Conservation (phyloP, 1,140 invertebrate species). For the Anastatus disparis region DNA sequence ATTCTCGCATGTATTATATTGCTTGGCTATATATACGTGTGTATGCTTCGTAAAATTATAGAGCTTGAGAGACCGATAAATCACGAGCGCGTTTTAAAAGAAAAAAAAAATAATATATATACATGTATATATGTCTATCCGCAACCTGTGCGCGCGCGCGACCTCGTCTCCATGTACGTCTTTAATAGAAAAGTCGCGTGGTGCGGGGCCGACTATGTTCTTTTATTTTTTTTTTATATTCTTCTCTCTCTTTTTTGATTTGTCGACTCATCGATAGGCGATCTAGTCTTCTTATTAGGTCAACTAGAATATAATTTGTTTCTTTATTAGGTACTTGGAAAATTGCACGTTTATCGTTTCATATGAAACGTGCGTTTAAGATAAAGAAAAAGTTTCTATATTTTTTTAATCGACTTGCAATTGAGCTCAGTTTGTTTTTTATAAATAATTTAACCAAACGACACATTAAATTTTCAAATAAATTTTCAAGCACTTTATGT, state of each 20-base stretch:
- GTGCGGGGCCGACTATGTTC: neutral
- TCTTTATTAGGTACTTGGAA: too few relatives aligned
- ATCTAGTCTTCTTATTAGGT: neutral
- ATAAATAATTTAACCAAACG: too few relatives aligned
- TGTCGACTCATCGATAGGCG: conserved; percentile 26
- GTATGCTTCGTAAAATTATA: conserved; percentile 35
- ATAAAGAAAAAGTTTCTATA: too few relatives aligned
- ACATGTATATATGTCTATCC: conserved; percentile 14
- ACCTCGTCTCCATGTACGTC: conserved; percentile 3
- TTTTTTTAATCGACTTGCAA: too few relatives aligned
- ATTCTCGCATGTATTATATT: conserved; percentile 24
- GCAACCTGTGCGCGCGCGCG: conserved; percentile 4
- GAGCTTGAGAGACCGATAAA: conserved; percentile 35
- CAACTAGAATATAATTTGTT: neutral
- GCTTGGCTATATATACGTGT: neutral
- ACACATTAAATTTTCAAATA: too few relatives aligned
- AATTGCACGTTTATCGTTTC: too few relatives aligned
- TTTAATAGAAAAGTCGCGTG: conserved; percentile 37
- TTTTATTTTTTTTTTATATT: too few relatives aligned
- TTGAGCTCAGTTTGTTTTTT: too few relatives aligned
- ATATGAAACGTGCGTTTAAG: too few relatives aligned
- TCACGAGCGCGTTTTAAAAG: conserved; percentile 35
- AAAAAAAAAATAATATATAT: too few relatives aligned
- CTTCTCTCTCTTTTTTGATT: neutral
- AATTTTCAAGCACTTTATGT: too few relatives aligned